A percentile compares a stretch with the other conserved stretches of the same genome.
Conservation (phyloP, 2,113 vertebrate genomes). For the Tricholaema leucomelas region DNA sequence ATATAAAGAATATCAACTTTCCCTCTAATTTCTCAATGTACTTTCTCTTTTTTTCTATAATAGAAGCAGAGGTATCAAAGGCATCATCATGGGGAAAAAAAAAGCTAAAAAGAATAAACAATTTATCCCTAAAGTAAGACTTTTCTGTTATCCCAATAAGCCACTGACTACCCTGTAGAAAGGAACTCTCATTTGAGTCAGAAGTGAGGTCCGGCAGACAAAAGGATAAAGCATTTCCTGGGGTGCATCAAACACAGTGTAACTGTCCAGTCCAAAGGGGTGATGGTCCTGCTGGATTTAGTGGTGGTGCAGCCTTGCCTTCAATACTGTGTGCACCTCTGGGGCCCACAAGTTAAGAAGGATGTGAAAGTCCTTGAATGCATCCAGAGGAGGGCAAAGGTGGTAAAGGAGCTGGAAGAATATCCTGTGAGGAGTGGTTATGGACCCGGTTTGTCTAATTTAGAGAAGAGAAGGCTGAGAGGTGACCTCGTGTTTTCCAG, state of each 20-base stretch:
- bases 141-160: not conserved
- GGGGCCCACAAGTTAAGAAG: too few species aligned
- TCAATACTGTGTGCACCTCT: too few species aligned
- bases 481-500: too few species aligned
- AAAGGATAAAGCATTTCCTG: not conserved
- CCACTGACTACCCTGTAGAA: not conserved
- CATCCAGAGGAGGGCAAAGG: too few species aligned
- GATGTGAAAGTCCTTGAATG: too few species aligned
- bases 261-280: not conserved
- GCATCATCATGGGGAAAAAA: not conserved
- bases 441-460: too few species aligned
- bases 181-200: not conserved
- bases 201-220: not conserved
- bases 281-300: not conserved
- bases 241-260: not conserved
- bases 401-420: too few species aligned
- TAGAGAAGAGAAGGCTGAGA: too few species aligned
- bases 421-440: too few species aligned
- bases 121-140: not conserved
- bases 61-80: not conserved
- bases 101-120: not conserved
- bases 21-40: not conserved
- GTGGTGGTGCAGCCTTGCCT: fast-evolving
- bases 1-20: not conserved
- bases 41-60: not conserved